phyloP scores from a whole-genome alignment of 2,888 invertebrate species.

The Chymomyza procnemis region DNA sequence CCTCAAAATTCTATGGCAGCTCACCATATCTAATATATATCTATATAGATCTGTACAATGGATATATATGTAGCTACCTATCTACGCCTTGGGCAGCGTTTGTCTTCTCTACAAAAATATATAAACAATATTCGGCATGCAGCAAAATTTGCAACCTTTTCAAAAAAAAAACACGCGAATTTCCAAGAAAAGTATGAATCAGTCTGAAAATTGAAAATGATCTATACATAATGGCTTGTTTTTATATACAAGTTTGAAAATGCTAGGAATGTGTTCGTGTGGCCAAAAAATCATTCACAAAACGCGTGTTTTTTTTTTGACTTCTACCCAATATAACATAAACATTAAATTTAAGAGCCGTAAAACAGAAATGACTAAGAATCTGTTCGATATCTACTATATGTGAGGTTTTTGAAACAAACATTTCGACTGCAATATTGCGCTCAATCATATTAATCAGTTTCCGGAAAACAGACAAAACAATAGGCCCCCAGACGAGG shows the following conservation, averaged over 20 bases:
- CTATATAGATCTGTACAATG: neutral
- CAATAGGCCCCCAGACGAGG: neutral
- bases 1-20: slow-evolving; percentile 19
- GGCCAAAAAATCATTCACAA: slow-evolving; percentile 39
- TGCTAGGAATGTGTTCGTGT: slow-evolving; percentile 46
- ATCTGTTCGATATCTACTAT: neutral
- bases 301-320: slow-evolving; percentile 25
- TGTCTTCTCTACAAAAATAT: slow-evolving; percentile 14
- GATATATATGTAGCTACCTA: slow-evolving; percentile 3
- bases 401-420: neutral
- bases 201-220: neutral
- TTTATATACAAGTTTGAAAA: slow-evolving; percentile 18
- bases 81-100: slow-evolving; percentile 5
- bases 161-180: slow-evolving; percentile 36
- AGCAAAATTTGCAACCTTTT: slow-evolving; percentile 13
- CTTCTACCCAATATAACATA: neutral
- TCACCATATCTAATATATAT: neutral
- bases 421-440: neutral
- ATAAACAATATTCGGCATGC: slow-evolving; percentile 35
- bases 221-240: neutral
- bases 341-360: neutral
- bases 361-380: neutral
- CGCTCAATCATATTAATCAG: neutral
- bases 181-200: slow-evolving; percentile 55
- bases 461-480: neutral